These are phyloP conservation scores for Litocranius walleri DNA, from an alignment of 2,113 vertebrate species.

Conservation along the genomic window DNA sequence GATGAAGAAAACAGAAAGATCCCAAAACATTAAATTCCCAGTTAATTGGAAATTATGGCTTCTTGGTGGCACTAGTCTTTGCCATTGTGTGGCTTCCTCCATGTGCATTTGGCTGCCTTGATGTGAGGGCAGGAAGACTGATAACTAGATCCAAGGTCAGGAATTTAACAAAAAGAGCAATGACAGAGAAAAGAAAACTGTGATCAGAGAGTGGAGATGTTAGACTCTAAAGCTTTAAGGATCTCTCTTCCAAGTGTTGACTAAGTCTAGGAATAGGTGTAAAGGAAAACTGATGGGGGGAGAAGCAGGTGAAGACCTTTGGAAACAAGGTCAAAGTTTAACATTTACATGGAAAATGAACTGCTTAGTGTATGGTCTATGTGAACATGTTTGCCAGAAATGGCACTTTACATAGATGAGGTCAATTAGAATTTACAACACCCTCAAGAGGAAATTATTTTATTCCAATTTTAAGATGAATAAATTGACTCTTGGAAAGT, in stretches of 20 bases:
- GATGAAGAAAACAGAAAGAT: not conserved
- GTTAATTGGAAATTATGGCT: not conserved
- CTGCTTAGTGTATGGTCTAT: not conserved
- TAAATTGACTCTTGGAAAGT: not conserved
- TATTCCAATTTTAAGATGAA: not conserved
- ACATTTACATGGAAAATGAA: not conserved
- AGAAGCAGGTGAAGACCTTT: not conserved
- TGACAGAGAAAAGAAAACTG: not conserved
- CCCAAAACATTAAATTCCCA: not conserved
- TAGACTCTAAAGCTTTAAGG: not conserved
- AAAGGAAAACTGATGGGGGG: not conserved
- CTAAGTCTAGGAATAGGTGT: not conserved
- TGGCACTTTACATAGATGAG: not conserved
- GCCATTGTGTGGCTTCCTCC: not conserved
- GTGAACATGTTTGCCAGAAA: not conserved
- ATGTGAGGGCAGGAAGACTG: not conserved
- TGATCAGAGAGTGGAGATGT: not conserved
- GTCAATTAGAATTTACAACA: not conserved
- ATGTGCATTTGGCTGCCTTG: not conserved
- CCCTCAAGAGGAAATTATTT: not conserved
- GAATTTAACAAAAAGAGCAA: not conserved
- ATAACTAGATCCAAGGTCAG: not conserved
- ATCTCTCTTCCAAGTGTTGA: not conserved
- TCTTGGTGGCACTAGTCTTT: not conserved
- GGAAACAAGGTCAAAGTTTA: not conserved